Evolutionary conservation across 2,113 vertebrate genomes (phyloP), one percentile per base, ranked within the genome.

Genomic region (Neodontobutis hainanensis): DNA sequence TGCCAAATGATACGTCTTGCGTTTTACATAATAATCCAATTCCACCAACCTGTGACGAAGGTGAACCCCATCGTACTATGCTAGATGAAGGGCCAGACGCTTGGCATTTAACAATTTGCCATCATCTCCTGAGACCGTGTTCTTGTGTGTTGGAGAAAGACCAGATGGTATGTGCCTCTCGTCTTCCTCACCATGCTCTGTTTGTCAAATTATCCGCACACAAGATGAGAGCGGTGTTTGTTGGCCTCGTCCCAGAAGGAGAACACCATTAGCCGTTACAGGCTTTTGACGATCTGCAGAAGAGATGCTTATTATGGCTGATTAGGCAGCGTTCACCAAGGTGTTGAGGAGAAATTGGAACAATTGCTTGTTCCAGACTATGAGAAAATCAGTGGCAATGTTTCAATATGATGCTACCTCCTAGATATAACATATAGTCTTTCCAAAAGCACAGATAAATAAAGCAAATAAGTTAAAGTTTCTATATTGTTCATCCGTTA

Each of bases 121-220:
- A 12, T 15, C 34, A 36, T 55, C 52, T 55, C 52, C 52, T 5
- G 10, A 55, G 52, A 55, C 52, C 34, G 38, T 8, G 14, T 34
- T 4, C 38, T 40, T 4, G 14, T 7, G 6, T 15, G 52, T 36
- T 8, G 14, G 51, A n/a, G 52, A 12, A 34, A 38, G 52, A 55
- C 52, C 52, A 55, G 52, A 55, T 55, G 52, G 52, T 38, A 14
- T 1, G 32, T 14, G 14, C 34, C 50, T 52, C 27, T 11, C 27
- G 12, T 15, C 52, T 55, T 36, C 7, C 35, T 27, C 32, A 6
- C 32, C 32, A 5, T 5, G 52, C 38, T 55, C 52, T 55, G 52
- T 55, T 55, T 55, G 52, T 36, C 12, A 32, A 55, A 55, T 55
- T 36, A 55, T 38, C 6, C 12, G 12, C 52, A 55, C 52, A 8